A percentile compares a stretch with the other conserved stretches of the same genome.
Conservation (phyloP, 2,113 vertebrate genomes). For the Tachysurus vachellii region DNA sequence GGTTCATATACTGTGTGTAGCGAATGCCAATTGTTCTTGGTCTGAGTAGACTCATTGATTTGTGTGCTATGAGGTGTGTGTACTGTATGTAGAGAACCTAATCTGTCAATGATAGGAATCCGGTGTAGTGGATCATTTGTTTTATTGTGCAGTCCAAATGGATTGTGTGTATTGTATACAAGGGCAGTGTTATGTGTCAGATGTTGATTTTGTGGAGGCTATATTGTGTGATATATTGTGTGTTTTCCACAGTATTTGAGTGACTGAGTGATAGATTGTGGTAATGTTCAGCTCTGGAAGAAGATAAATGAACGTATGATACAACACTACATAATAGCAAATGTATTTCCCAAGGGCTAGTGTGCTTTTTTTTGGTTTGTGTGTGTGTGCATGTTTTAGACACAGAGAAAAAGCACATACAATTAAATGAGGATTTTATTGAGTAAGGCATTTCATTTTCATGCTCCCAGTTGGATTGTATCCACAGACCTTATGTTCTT, state of each 20-base stretch:
- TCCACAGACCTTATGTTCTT: neutral
- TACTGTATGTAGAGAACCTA: neutral
- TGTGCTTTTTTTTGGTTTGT: constrained; percentile 30
- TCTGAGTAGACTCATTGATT: neutral
- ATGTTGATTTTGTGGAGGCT: neutral
- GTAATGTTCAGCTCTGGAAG: neutral
- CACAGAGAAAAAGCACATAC: neutral
- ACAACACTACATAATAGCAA: neutral
- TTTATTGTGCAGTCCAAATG: neutral
- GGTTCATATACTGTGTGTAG: neutral
- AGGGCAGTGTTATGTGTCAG: neutral
- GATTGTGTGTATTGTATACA: neutral
- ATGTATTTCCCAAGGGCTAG: neutral
- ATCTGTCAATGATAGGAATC: neutral
- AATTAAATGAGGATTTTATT: constrained; percentile 24
- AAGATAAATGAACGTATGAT: constrained; percentile 35
- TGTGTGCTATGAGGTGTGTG: neutral
- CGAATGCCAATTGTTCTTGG: neutral
- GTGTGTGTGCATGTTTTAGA: neutral
- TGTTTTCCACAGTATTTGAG: neutral
- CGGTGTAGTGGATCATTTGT: neutral
- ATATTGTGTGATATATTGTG: neutral
- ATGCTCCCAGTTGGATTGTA: neutral
- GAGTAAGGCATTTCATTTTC: constrained; percentile 22
- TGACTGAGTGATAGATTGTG: neutral